Conservation (phyloP, 2,797 vertebrate genomes). For the Sebastes cheni region DNA sequence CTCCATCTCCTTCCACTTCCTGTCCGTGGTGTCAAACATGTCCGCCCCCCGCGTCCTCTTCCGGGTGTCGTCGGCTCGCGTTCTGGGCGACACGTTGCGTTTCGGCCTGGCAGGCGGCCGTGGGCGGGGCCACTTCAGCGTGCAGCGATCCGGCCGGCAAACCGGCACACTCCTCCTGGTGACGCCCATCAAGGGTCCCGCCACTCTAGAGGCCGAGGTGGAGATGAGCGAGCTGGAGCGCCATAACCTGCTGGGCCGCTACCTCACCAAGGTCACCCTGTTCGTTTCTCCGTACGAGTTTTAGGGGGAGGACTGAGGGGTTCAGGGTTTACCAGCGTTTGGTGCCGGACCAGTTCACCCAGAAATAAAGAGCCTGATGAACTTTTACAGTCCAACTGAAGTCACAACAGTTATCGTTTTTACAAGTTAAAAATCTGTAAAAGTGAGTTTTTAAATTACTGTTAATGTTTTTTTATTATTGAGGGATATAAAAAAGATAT, state of each 20-base stretch:
- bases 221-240: conserved; percentile 88
- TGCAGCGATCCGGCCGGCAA: conserved; percentile 81
- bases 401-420: not conserved
- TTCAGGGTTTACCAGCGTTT: not conserved
- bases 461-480: not conserved
- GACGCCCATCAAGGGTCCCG: conserved; percentile 77
- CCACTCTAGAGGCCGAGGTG: conserved; percentile 84
- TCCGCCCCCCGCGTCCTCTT: conserved; percentile 83
- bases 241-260: conserved; percentile 81
- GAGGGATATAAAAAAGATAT: not conserved
- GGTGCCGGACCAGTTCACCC: not conserved
- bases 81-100: conserved; percentile 82
- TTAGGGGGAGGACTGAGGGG: conserved; percentile 45
- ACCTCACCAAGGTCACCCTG: conserved; percentile 85
- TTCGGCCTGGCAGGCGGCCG: conserved; percentile 77
- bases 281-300: conserved; percentile 87
- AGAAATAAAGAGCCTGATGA: not conserved
- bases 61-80: conserved; percentile 82
- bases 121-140: conserved; percentile 72
- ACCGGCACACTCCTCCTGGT: conserved; percentile 86
- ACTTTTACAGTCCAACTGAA: not conserved
- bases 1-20: conserved; percentile 89
- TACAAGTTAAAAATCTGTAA: not conserved
- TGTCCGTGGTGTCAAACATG: conserved; percentile 86
- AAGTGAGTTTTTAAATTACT: not conserved